Percentiles rank a stretch among this genome's conserved stretches.
phyloP scores from a whole-genome alignment of 2,113 vertebrate species.

The Thermophis baileyi region DNA sequence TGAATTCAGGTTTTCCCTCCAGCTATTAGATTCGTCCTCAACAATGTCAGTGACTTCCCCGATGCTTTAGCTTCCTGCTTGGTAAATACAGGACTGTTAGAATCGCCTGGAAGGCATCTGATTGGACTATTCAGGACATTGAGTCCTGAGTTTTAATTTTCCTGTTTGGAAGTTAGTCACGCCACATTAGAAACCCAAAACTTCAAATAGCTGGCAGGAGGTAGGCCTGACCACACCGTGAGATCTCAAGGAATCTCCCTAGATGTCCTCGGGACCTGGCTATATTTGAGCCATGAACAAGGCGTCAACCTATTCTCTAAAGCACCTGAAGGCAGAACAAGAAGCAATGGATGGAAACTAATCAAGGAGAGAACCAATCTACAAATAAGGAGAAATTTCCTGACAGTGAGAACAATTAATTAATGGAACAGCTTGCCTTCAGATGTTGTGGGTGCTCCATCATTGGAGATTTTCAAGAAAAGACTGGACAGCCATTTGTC shows the following conservation, averaged over 20 bases:
- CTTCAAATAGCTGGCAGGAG: neutral
- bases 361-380: neutral
- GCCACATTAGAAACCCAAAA: neutral
- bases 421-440: too few species aligned
- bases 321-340: neutral
- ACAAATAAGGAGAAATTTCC: neutral
- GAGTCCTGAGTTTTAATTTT: neutral
- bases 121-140: neutral
- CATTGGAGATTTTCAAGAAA: too few species aligned
- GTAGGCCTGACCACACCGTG: neutral
- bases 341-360: neutral
- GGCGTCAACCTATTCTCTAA: neutral
- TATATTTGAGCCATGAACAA: neutral
- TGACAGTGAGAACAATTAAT: too few species aligned
- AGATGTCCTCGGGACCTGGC: neutral
- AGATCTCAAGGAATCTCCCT: neutral
- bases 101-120: neutral
- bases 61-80: neutral
- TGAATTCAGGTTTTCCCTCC: neutral
- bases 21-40: neutral
- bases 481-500: too few species aligned
- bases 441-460: too few species aligned
- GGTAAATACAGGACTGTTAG: neutral
- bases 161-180: neutral
- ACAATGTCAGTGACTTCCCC: neutral